Conservation (phyloP, 2,113 vertebrate species). For the Cygnus buccinator region DNA sequence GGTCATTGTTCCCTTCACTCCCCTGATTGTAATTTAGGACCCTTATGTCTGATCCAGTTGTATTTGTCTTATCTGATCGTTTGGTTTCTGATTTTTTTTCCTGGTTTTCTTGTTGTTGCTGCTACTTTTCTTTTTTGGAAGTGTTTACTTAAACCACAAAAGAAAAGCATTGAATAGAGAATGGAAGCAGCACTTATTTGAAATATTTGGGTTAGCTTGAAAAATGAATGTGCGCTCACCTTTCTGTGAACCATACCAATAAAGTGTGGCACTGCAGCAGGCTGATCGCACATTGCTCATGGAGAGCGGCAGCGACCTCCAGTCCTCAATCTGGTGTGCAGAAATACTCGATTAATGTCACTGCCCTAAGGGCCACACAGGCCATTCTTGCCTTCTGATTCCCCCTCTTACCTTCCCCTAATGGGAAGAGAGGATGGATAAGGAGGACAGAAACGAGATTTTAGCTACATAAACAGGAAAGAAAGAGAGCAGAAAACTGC, state of each 20-base stretch:
- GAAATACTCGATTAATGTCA: fast-evolving
- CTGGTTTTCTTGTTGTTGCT: background rate
- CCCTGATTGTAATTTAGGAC: background rate
- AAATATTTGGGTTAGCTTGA: constrained; percentile 13
- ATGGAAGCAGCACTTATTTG: background rate
- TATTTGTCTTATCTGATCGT: background rate
- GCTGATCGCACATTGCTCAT: fast-evolving
- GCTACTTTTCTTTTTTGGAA: background rate
- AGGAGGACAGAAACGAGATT: background rate
- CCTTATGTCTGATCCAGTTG: background rate
- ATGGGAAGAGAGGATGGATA: background rate
- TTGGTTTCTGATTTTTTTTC: background rate
- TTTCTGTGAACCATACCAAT: background rate
- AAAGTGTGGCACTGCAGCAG: background rate
- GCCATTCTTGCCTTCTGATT: background rate
- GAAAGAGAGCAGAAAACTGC: background rate
- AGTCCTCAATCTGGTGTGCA: background rate
- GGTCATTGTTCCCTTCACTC: fast-evolving
- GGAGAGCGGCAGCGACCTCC: background rate
- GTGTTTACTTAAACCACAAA: background rate
- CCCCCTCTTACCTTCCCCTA: background rate
- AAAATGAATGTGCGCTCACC: background rate
- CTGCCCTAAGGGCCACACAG: background rate
- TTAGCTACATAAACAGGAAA: background rate
- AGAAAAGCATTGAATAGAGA: background rate